These are phyloP conservation scores for Apostichopus californicus DNA, from an alignment of 35 echinoderm and acorn worm species.

Conservation along the genomic window DNA sequence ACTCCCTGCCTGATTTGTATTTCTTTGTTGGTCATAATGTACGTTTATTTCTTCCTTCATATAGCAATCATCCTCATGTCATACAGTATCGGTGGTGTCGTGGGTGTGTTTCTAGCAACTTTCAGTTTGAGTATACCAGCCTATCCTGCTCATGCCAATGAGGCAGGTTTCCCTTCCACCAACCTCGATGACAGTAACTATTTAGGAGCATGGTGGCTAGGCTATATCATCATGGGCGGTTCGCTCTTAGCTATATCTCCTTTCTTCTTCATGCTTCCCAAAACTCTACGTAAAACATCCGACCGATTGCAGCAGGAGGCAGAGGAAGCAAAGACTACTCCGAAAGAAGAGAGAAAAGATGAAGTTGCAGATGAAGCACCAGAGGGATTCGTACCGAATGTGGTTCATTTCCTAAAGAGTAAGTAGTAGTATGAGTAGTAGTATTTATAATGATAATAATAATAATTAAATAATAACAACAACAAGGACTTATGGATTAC, in stretches of 20 bases:
- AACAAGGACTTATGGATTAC: no score
- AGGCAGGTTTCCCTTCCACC: constrained; percentile 2
- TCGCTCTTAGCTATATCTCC: not conserved
- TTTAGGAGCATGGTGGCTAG: constrained; percentile 39
- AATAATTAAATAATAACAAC: no score
- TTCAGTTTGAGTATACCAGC: constrained; percentile 5
- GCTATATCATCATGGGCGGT: constrained; percentile 8
- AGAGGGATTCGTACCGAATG: not conserved
- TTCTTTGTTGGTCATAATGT: no score
- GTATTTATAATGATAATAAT: no score
- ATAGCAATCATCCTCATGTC: constrained; percentile 6
- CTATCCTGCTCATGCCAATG: not conserved
- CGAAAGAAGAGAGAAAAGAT: not conserved
- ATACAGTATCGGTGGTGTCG: constrained; percentile 27
- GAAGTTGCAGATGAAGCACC: not conserved
- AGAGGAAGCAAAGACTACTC: not conserved
- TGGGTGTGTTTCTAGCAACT: not conserved
- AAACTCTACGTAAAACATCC: not conserved
- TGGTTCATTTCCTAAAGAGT: constrained; percentile 26
- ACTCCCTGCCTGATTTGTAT: no score
- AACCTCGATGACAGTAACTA: not conserved
- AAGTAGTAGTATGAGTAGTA: not conserved
- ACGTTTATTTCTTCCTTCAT: not conserved
- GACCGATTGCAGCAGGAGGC: not conserved
- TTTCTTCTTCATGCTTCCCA: constrained; percentile 24